A percentile compares a stretch with the other conserved stretches of the same genome.
Evolutionary conservation across 2,797 vertebrate species (phyloP).

Genomic region (Lagodon rhomboides): DNA sequence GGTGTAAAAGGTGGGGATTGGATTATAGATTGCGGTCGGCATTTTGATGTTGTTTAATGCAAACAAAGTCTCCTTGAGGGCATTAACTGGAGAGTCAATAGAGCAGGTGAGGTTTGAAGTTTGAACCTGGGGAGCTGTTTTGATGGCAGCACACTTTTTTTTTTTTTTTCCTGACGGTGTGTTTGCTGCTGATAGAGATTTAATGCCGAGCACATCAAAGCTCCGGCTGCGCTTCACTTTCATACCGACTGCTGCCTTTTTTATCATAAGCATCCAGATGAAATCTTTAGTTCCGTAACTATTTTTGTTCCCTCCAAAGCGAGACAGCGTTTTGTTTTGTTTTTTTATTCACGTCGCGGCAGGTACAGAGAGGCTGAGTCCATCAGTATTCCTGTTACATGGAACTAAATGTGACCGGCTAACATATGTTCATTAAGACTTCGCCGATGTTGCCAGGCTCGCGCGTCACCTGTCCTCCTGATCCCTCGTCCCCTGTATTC

Average conservation of each 20-base stretch:
- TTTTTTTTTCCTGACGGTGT: conserved; percentile 24
- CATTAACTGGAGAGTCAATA: conserved; percentile 56
- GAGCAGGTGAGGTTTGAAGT: conserved; percentile 53
- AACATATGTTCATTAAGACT: conserved; percentile 10
- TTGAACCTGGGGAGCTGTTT: conserved; percentile 41
- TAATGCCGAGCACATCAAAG: conserved; percentile 32
- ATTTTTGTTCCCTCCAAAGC: conserved; percentile 44
- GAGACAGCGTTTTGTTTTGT: conserved; percentile 19
- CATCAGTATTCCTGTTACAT: conserved; percentile 26
- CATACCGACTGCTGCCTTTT: conserved; percentile 19
- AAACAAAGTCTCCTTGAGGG: conserved; percentile 73
- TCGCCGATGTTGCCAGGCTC: conserved; percentile 16
- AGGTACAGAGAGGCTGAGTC: conserved; percentile 7
- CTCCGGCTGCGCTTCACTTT: conserved; percentile 37
- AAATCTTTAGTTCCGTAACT: conserved; percentile 31
- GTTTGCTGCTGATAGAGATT: conserved; percentile 41
- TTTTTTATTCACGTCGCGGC: conserved; percentile 21
- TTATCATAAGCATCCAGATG: conserved; percentile 46
- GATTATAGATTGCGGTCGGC: conserved; percentile 73
- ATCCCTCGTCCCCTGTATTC: conserved; percentile 19
- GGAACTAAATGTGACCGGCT: conserved; percentile 18
- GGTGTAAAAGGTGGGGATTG: conserved; percentile 60
- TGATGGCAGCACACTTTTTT: conserved; percentile 36
- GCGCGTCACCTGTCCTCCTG: conserved; percentile 13
- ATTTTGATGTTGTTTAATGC: conserved; percentile 77